Conservation (phyloP, 2,113 vertebrate species). For the Bambusicola thoracicus region DNA sequence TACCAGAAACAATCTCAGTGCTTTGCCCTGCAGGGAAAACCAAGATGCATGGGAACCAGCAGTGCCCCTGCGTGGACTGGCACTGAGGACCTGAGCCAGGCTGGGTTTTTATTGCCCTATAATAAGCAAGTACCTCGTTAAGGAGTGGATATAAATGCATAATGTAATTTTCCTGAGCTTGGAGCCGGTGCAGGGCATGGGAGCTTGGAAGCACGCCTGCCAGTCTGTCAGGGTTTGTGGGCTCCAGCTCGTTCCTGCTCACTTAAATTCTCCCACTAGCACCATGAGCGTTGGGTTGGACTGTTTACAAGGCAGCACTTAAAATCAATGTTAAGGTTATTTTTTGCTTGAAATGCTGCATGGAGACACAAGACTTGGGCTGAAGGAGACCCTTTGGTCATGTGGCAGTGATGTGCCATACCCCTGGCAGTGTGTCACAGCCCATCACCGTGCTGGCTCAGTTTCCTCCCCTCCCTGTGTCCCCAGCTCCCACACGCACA, state of each 20-base stretch:
- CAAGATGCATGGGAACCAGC: background rate
- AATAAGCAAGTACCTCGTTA: background rate
- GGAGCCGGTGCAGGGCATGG: accelerated
- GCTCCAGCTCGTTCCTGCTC: background rate
- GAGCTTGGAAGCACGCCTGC: background rate
- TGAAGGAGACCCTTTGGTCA: background rate
- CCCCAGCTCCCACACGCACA: background rate
- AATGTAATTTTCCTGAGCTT: background rate
- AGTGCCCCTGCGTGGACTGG: background rate
- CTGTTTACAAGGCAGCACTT: background rate
- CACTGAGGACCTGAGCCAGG: background rate
- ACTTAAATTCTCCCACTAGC: background rate
- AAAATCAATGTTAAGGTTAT: background rate
- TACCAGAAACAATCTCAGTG: background rate
- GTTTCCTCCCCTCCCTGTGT: background rate
- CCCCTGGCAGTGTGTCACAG: accelerated
- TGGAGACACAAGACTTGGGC: background rate
- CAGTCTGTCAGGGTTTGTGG: background rate
- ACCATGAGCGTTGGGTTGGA: background rate
- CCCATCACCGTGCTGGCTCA: background rate
- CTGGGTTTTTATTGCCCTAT: background rate
- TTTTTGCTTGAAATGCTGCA: background rate
- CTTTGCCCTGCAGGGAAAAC: background rate
- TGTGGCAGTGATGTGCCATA: background rate
- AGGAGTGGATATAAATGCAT: background rate